These are phyloP conservation scores for Hyles lineata DNA, from an alignment of 2,888 invertebrate species.

Conservation along the genomic window DNA sequence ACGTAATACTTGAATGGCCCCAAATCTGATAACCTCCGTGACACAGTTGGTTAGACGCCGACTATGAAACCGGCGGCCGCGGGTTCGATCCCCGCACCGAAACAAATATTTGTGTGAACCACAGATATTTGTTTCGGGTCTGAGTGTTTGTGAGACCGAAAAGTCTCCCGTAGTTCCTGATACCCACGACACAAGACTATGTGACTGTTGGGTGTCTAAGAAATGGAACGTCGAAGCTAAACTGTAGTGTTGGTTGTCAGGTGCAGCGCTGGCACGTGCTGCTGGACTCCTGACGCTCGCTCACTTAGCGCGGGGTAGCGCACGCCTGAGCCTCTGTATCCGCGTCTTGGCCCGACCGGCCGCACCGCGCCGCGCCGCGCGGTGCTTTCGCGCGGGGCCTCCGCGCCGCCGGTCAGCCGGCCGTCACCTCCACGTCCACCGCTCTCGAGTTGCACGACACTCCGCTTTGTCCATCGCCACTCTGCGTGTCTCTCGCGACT, in stretches of 20 bases:
- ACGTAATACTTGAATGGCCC: too few species aligned
- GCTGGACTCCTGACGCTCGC: slow-evolving; percentile 88
- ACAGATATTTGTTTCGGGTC: too few species aligned
- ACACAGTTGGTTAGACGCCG: too few species aligned
- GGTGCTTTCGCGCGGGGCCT: slow-evolving; percentile 27
- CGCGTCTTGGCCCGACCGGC: slow-evolving; percentile 39
- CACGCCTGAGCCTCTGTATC: slow-evolving; percentile 52
- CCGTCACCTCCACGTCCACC: slow-evolving; percentile 31
- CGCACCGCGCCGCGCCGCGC: slow-evolving; percentile 40
- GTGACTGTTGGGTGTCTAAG: too few species aligned
- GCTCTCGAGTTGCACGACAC: slow-evolving; percentile 29
- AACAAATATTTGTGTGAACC: too few species aligned
- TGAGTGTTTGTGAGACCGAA: too few species aligned
- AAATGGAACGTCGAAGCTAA: too few species aligned
- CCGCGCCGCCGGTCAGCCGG: slow-evolving; percentile 32
- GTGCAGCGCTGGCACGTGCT: slow-evolving; percentile 97
- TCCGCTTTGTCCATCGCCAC: slow-evolving; percentile 19
- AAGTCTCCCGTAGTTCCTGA: too few species aligned
- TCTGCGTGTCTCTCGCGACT: slow-evolving; percentile 22
- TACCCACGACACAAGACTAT: too few species aligned
- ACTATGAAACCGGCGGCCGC: too few species aligned
- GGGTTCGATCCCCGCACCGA: too few species aligned
- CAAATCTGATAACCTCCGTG: too few species aligned
- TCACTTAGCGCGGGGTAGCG: slow-evolving; percentile 65
- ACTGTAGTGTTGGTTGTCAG: slow-evolving; percentile 69